phyloP scores from a whole-genome alignment of 92 coral and sea anemone genomes.

The Phenganax marumi region DNA sequence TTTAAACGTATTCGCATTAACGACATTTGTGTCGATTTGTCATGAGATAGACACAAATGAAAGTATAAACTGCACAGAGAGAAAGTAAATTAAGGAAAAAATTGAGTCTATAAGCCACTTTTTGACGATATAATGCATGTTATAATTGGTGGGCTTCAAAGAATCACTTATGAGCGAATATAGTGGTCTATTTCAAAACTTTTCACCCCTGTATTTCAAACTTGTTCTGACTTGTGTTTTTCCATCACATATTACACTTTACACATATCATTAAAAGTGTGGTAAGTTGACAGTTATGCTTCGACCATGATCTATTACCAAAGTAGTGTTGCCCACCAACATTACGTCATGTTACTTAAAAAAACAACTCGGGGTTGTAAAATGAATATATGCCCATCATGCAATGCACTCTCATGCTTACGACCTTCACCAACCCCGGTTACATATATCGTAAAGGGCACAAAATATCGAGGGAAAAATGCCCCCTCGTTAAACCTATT shows the following conservation, averaged over 20 bases:
- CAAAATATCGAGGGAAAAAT: constrained; percentile 26
- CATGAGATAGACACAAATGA: not conserved
- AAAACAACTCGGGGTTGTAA: constrained; percentile 43
- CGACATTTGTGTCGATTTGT: constrained; percentile 8
- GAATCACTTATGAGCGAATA: too few relatives aligned
- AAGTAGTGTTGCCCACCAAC: not conserved
- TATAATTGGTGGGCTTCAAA: too few relatives aligned
- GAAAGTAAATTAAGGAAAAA: not conserved
- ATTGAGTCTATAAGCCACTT: not conserved
- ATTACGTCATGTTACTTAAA: not conserved
- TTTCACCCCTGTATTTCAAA: too few relatives aligned
- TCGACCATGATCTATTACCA: not conserved
- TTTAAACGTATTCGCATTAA: not conserved
- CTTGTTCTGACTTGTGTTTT: too few relatives aligned
- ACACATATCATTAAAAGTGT: too few relatives aligned
- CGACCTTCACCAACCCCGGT: constrained; percentile 44
- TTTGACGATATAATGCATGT: not conserved
- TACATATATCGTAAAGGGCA: constrained; percentile 17
- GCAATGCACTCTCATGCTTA: constrained; percentile 41
- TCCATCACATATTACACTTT: too few relatives aligned
- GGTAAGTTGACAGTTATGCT: not conserved
- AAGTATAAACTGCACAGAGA: not conserved
- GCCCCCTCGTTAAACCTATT: constrained; percentile 28
- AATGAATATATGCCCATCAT: constrained; percentile 25
- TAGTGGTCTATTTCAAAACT: too few relatives aligned